Base-by-base conservation (phyloP, 2,113 vertebrate species). In the Cyanoderma ruficeps region DNA sequence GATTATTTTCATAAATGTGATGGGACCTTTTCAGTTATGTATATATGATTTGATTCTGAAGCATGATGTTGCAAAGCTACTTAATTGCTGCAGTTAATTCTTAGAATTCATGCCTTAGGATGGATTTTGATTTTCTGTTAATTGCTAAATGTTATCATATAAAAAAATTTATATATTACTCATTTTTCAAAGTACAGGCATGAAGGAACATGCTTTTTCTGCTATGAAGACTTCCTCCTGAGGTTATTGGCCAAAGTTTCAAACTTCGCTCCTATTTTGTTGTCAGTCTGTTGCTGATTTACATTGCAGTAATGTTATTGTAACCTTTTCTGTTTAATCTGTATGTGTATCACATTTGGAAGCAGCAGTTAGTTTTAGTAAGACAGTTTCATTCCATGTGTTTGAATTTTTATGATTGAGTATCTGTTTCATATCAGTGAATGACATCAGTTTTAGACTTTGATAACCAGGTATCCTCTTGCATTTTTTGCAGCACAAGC, bases 161-260 rank as follows among this genome's bases (percentile, higher is more conserved):
- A 72, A 94, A 94, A 82, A 78, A 89, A 97, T 87, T 42, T 15
- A 92, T 85, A 83, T 86, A 83, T 83, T 96, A 87, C 65, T 94
- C 61, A 69, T 96, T 87, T 98, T 98, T 97, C 90, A 95, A 90
- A 96, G 95, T 93, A 95, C 87, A 97, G 27, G 98, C 96, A 76
- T 97, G 97, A 98, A 98, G 97, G 96, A 98, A 97, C 85, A 93
- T 95, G 96, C 94, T 72, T 96, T 95, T 97, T 97, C 94, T 61
- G 80, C 93, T 97, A 96, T 94, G 95, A 98, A 97, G 97, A 96
- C 69, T 79, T 97, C 88, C 82, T 97, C 63, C 96, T 91, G 89
- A 96, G 90, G 89, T 95, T 89, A 78, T 95, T 97, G 94, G 97
- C 94, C 91, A 94, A 93, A 97, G 87, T 96, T 97, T 87, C 87